Base-by-base conservation (phyloP, 2,113 vertebrate genomes). In the Herpailurus yagouaroundi region DNA sequence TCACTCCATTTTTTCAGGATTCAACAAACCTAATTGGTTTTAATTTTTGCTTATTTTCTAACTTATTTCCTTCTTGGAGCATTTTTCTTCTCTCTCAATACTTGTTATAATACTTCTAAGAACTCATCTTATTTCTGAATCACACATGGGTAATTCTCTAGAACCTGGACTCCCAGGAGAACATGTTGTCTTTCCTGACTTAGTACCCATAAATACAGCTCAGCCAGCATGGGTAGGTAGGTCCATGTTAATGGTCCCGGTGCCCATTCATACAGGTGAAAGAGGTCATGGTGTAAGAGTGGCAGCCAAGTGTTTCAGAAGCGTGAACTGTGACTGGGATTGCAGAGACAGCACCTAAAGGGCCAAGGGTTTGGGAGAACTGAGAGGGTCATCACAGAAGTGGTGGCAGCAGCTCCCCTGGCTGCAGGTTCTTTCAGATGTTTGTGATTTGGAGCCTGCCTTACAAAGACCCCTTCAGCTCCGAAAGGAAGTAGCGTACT, bases 381-480 rank as follows among this genome's bases (percentile, higher is more conserved):
- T 3, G 3, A 36, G 68, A 64, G 50, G 91, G 85, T 89, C 79
- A 52, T 64, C 80, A 5, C 1, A 4, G 73, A 94, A 64, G 69
- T 36, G 57, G 74, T 57, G 48, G 76, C 41, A 86, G 55, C 60
- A 50, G 41, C 48, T 94, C 76, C 4, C 23, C 13, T 27, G 81
- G 85, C 38, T 96, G 74, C 90, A 94, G 97, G 91, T 98, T 97
- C 94, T 91, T 79, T 97, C 97, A 98, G 97, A 96, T 98, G 97
- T 97, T 97, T 97, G 19, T 94, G 91, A 98, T 97, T 98, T 96
- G 66, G 76, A 23, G 41, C 13, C 86, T n/a, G 95, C 76, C 71
- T 96, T 93, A 97, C 90, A 98, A 96, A 94, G 94, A 95, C 83
- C 71, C 29, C 71, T 94, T 97, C 92, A 95, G 95, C 95, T 96